These are phyloP conservation scores for Bombylius discolor DNA, from an alignment of 2,888 invertebrate genomes.

Conservation along the genomic window DNA sequence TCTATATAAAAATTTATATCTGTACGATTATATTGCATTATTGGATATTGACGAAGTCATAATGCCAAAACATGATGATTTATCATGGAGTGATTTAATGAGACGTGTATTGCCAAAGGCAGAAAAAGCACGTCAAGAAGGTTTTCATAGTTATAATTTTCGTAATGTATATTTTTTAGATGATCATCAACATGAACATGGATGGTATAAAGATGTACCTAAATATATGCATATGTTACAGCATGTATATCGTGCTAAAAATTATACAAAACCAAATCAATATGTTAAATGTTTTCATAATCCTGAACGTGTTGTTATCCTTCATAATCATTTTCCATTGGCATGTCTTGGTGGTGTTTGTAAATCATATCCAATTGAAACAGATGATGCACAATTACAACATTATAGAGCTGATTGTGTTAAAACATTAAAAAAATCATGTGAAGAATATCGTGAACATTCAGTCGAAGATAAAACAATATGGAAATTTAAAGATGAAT, in stretches of 20 bases:
- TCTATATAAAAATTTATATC: constrained; percentile 80
- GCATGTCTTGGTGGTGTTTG: constrained; percentile 75
- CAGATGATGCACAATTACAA: constrained; percentile 73
- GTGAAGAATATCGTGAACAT: constrained; percentile 68
- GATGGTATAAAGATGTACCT: constrained; percentile 67
- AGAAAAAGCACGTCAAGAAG: constrained; percentile 48
- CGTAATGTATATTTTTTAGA: constrained; percentile 88
- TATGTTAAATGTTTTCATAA: constrained; percentile 92
- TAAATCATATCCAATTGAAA: constrained; percentile 72
- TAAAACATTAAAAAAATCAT: constrained; percentile 68
- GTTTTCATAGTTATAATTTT: constrained; percentile 61
- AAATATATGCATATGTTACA: constrained; percentile 88
- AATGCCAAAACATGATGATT: constrained; percentile 63
- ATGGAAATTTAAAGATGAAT: constrained; percentile 72
- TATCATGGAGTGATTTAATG: constrained; percentile 67
- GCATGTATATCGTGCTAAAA: constrained; percentile 78
- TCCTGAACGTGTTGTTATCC: constrained; percentile 72
- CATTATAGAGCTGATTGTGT: constrained; percentile 92
- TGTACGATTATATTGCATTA: constrained; percentile 79
- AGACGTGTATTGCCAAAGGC: constrained; percentile 54
- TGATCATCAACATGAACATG: constrained; percentile 66
- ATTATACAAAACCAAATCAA: constrained; percentile 85
- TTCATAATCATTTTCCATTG: constrained; percentile 87
- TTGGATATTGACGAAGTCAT: constrained; percentile 91
- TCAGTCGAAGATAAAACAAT: constrained; percentile 74